Conservation (phyloP, 2,888 invertebrate species). For the Cynaeus angustus region DNA sequence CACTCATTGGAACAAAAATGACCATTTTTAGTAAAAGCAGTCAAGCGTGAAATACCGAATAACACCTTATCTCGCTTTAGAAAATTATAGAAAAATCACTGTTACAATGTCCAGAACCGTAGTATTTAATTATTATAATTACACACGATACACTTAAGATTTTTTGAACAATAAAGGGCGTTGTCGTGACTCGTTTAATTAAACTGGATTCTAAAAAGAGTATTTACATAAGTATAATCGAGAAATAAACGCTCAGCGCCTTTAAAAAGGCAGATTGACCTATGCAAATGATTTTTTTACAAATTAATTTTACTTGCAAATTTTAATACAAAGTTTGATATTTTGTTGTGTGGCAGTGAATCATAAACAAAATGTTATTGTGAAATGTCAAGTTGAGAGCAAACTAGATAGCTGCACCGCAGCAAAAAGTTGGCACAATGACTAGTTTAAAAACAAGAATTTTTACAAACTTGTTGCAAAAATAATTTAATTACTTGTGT, state of each 20-base stretch:
- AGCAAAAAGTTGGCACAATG: not conserved
- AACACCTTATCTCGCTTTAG: slow-evolving; percentile 12
- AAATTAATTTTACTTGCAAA: no score
- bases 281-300: slow-evolving; percentile 37
- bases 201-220: slow-evolving; percentile 6
- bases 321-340: slow-evolving; percentile 14
- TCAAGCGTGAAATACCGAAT: slow-evolving; percentile 14
- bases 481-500: not conserved
- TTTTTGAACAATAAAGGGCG: slow-evolving; percentile 31
- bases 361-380: slow-evolving; percentile 12
- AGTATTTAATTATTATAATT: not conserved
- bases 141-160: not conserved
- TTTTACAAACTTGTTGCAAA: not conserved
- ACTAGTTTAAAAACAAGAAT: slow-evolving; percentile 2
- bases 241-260: not conserved
- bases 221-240: slow-evolving; percentile 33
- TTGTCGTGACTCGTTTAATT: slow-evolving; percentile 34
- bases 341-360: slow-evolving; percentile 15
- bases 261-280: slow-evolving; percentile 28
- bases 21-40: slow-evolving; percentile 27
- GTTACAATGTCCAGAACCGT: not conserved
- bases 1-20: slow-evolving; percentile 30
- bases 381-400: slow-evolving; percentile 13
- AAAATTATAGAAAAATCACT: slow-evolving; percentile 20
- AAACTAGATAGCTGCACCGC: no score